Conservation (phyloP, 2,888 invertebrate species). For the Charanyca ferruginea region DNA sequence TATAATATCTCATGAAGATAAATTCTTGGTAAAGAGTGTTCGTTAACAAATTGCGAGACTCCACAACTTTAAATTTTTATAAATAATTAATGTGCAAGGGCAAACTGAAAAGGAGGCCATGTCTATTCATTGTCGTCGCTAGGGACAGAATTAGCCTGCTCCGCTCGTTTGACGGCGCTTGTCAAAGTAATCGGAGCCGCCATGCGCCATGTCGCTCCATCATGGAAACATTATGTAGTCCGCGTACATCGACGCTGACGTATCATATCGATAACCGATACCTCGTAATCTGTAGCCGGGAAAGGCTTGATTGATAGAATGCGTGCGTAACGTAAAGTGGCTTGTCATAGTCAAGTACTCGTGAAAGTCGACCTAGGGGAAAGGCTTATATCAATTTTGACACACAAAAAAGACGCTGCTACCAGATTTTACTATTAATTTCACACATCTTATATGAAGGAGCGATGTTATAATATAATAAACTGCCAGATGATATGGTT, state of each 20-base stretch:
- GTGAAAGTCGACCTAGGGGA: conserved; percentile 5
- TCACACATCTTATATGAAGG: no score
- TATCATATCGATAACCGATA: conserved; percentile 40
- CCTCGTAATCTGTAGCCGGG: conserved; percentile 22
- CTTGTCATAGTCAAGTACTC: neutral
- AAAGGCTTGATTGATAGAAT: conserved; percentile 46
- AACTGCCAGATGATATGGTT: no score
- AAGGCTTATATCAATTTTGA: conserved; percentile 1
- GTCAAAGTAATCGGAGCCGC: conserved; percentile 30
- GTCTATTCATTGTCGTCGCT: conserved; percentile 11
- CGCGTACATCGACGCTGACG: conserved; percentile 6
- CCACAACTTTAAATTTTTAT: neutral
- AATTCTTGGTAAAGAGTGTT: conserved; percentile 16
- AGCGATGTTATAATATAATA: no score
- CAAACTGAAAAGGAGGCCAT: conserved; percentile 10
- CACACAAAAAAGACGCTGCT: no score
- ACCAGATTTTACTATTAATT: no score
- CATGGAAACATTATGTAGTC: neutral
- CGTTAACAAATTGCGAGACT: neutral
- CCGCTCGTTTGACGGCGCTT: conserved; percentile 14
- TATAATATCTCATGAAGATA: neutral
- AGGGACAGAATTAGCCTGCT: conserved; percentile 17
- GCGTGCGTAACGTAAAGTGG: conserved; percentile 28
- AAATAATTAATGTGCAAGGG: neutral
- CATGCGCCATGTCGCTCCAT: neutral